Evolutionary conservation across 2,797 vertebrate genomes (phyloP), one percentile per base, ranked within the genome.

Genomic region (Spheniscus humboldti): DNA sequence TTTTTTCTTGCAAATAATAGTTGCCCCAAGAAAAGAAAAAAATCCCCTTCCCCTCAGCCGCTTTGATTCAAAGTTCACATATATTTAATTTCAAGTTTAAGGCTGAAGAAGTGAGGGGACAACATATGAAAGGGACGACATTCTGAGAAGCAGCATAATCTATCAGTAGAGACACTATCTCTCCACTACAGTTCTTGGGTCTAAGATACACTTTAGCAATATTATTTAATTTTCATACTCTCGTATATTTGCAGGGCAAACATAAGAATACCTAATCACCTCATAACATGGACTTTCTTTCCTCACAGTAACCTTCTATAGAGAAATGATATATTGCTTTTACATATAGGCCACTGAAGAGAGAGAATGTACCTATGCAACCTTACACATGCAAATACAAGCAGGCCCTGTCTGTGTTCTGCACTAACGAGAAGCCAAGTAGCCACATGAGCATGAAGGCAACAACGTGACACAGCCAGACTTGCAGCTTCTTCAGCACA

Each of bases 401-500:
- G 37, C 30, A 88, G 25, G 63, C 5, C 37, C 37, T 77, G n/a
- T 13, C 31, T 73, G 13, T 45, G 64, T 64, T 84, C 37, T 71
- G 23, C 37, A 43, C 35, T 10, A 30, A 43, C 0, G 0, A 75
- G 59, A 75, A 91, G 48, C 33, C 57, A 89, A 59, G 14, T 2
- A 72, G 45, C 20, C 39, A 43, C 23, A 52, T 2, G 18, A 59
- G 14, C 31, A 18, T 15, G 52, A 71, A 89, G 53, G 22, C 24
- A 87, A 78, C n/a, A 82, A 47, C 68, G 24, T 7, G 27, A 20
- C 33, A 50, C 6, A 80, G 52, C 10, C 56, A 75, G 37, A 73
- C 27, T 31, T 0, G 0, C 22, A 48, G 50, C 19, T 45, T 37
- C 78, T 50, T 57, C 37, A 57, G 52, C 7, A 53, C 1, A 1